These are phyloP conservation scores for Serranochromis macrocephalus DNA, from an alignment of 2,113 vertebrate genomes.

Conservation along the genomic window DNA sequence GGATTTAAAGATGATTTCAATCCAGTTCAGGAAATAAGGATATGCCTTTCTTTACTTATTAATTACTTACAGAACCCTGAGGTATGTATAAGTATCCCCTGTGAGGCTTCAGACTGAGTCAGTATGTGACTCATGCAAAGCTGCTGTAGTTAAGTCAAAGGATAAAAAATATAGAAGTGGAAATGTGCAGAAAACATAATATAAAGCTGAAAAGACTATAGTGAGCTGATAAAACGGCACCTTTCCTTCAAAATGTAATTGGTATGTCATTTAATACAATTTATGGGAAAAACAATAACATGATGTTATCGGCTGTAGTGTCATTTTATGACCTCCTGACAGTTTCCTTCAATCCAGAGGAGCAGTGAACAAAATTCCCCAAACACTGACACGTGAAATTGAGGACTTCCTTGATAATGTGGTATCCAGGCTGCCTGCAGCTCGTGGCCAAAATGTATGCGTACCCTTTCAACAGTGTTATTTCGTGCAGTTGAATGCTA, in stretches of 20 bases:
- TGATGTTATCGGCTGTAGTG: background rate
- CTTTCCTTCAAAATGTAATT: accelerated
- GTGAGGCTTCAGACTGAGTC: background rate
- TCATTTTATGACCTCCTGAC: background rate
- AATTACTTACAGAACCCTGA: background rate
- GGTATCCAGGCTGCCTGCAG: background rate
- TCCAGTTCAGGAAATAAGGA: background rate
- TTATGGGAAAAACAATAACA: background rate
- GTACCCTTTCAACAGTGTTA: background rate
- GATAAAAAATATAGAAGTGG: background rate
- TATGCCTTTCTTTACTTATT: background rate
- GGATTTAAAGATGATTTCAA: background rate
- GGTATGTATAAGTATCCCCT: background rate
- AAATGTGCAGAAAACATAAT: background rate
- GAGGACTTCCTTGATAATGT: background rate
- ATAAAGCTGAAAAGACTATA: background rate
- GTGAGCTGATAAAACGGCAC: accelerated
- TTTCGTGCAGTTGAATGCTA: background rate
- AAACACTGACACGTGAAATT: background rate
- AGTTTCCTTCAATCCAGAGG: accelerated
- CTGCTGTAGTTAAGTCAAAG: background rate
- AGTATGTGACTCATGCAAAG: background rate
- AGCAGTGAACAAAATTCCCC: background rate
- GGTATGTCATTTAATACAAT: accelerated
- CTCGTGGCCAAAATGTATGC: background rate